phyloP scores from a whole-genome alignment of 2,888 invertebrate genomes.

The Tanypteryx hageni region DNA sequence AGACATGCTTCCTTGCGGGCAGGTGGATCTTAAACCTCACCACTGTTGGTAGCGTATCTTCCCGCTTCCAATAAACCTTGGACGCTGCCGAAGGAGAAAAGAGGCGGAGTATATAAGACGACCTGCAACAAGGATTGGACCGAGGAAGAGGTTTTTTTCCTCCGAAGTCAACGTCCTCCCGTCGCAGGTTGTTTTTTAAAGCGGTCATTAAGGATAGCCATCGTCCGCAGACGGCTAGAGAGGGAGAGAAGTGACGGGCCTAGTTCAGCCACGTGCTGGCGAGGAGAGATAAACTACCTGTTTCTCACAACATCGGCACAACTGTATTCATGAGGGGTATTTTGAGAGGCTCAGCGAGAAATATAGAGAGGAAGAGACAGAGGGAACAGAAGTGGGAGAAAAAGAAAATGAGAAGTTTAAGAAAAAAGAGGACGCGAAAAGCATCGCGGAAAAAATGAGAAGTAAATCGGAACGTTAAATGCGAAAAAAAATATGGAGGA shows the following conservation, averaged over 20 bases:
- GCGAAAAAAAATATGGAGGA: too few relatives aligned
- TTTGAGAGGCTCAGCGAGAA: neutral
- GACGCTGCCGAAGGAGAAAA: neutral
- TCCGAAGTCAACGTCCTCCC: neutral
- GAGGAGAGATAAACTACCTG: neutral
- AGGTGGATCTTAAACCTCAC: neutral
- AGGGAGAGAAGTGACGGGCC: neutral
- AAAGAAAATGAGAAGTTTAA: neutral
- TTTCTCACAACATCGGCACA: neutral
- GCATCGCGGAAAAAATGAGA: neutral
- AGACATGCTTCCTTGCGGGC: constrained; percentile 51
- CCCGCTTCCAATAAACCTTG: too few relatives aligned
- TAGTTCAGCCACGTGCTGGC: neutral
- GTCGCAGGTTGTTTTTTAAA: neutral
- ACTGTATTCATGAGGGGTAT: too few relatives aligned
- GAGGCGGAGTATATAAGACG: neutral
- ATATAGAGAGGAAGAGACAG: neutral
- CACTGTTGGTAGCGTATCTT: neutral
- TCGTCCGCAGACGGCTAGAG: neutral
- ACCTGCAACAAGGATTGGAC: neutral
- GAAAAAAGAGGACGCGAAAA: neutral
- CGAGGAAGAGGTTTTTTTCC: neutral
- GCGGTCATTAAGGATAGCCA: neutral
- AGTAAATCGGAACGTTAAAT: neutral
- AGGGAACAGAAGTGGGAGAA: neutral